These are phyloP conservation scores for Gallinago nigripennis DNA, from an alignment of 2,797 vertebrate species.

Conservation along the genomic window DNA sequence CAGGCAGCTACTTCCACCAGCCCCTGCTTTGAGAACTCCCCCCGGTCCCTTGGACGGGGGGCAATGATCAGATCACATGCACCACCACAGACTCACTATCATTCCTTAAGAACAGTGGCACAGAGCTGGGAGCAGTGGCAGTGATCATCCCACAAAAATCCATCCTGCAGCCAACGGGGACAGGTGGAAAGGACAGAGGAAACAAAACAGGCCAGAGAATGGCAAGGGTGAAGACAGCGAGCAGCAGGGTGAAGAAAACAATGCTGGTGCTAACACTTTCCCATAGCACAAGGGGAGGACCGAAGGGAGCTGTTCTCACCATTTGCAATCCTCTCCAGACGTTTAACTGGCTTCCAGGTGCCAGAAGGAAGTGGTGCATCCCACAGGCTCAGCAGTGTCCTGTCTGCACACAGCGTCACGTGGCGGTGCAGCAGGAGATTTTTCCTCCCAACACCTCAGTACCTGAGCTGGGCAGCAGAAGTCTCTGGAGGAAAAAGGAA, in stretches of 20 bases:
- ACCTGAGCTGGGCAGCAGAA: neutral
- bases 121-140: neutral
- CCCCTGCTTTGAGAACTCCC: neutral
- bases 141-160: neutral
- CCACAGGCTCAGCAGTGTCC: neutral
- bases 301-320: neutral
- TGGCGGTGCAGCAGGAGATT: accelerated
- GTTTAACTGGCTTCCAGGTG: neutral
- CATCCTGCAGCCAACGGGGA: neutral
- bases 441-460: neutral
- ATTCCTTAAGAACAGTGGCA: neutral
- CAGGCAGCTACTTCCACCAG: neutral
- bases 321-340: neutral
- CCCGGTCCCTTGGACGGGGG: neutral
- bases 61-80: neutral
- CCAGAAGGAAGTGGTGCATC: neutral
- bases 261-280: neutral
- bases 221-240: neutral
- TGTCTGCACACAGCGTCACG: neutral
- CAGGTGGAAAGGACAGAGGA: neutral
- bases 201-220: neutral
- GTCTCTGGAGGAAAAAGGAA: neutral
- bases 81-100: neutral
- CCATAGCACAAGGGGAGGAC: neutral
- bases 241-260: neutral